These are phyloP conservation scores for Acanthococcus lagerstroemiae DNA, from an alignment of 2,888 invertebrate genomes.

Conservation along the genomic window DNA sequence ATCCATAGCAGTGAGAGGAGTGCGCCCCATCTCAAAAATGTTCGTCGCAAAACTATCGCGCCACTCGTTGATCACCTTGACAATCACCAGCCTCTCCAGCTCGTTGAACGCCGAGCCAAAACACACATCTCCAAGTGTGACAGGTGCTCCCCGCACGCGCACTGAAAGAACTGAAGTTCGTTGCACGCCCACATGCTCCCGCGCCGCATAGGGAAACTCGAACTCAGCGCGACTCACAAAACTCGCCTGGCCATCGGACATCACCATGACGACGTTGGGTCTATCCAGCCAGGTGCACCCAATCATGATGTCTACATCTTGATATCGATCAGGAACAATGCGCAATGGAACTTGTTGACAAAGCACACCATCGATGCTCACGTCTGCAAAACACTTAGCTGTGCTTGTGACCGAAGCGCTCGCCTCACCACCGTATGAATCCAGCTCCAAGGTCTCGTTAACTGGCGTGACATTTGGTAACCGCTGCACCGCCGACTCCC, in stretches of 20 bases:
- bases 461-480: no score
- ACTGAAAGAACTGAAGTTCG: not conserved
- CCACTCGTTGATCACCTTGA: not conserved
- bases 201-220: not conserved
- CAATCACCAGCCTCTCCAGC: not conserved
- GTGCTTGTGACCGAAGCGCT: no score
- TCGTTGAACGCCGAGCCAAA: no score
- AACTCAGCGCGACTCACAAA: not conserved
- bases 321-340: not conserved
- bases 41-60: constrained; percentile 6
- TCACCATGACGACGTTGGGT: not conserved
- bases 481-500: not conserved
- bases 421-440: no score
- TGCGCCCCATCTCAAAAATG: constrained; percentile 4
- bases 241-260: not conserved
- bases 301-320: not conserved
- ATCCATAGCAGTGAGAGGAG: not conserved
- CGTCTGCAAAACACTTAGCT: no score
- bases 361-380: no score
- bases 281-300: not conserved
- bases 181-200: not conserved
- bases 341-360: no score
- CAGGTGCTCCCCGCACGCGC: not conserved
- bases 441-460: no score
- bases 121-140: no score